Conservation (phyloP, 2,888 invertebrate species). For the Thumatha senex region DNA sequence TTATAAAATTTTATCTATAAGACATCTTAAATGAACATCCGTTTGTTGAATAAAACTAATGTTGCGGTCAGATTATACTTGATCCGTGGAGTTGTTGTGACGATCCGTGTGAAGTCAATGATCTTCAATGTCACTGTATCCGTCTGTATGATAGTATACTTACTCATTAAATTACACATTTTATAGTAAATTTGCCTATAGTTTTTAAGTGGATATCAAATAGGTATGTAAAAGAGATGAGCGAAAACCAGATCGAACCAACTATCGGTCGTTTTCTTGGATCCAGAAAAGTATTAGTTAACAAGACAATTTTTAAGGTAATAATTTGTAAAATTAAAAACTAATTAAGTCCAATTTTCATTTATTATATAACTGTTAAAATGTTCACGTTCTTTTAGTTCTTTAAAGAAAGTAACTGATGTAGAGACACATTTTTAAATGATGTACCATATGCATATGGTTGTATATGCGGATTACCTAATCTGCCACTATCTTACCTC, state of each 20-base stretch:
- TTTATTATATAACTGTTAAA: too few relatives aligned
- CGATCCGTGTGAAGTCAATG: constrained; percentile 6
- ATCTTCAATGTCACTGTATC: constrained; percentile 5
- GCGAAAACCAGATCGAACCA: background rate
- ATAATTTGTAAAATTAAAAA: background rate
- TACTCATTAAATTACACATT: background rate
- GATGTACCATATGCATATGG: too few relatives aligned
- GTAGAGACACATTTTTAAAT: too few relatives aligned
- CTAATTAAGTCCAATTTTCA: too few relatives aligned
- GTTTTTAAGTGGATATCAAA: constrained; percentile 1
- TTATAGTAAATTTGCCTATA: background rate
- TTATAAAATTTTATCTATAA: background rate
- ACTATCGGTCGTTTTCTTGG: background rate
- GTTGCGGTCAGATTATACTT: background rate
- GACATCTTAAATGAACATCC: background rate
- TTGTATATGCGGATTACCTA: too few relatives aligned
- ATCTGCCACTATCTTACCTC: too few relatives aligned
- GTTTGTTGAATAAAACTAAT: background rate
- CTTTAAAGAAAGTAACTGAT: too few relatives aligned
- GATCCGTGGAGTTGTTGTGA: constrained; percentile 1
- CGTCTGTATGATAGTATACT: constrained; percentile 3
- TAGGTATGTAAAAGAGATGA: background rate
- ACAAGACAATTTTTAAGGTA: too few relatives aligned
- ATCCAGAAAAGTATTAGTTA: too few relatives aligned
- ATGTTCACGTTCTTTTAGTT: too few relatives aligned